phyloP scores from a whole-genome alignment of 2,113 vertebrate genomes.

The Odocoileus virginianus region DNA sequence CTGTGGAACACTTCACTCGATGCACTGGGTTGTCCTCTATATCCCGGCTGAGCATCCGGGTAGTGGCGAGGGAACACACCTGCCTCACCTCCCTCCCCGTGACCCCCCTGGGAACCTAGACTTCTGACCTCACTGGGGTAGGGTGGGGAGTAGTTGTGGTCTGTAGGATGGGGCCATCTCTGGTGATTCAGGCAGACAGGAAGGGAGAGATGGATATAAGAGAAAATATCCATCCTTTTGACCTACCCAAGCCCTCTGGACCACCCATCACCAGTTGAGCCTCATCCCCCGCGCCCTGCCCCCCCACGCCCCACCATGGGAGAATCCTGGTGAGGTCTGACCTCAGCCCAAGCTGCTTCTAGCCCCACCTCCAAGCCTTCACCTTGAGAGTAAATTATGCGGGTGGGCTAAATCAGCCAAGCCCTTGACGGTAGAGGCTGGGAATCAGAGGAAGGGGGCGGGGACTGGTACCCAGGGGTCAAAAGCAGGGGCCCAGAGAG shows the following conservation, averaged over 20 bases:
- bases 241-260: neutral
- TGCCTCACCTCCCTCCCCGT: neutral
- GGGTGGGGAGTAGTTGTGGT: neutral
- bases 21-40: neutral
- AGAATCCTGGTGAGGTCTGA: neutral
- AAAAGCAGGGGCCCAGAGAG: conserved; percentile 8
- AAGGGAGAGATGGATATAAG: neutral
- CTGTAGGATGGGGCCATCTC: neutral
- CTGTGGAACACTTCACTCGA: neutral
- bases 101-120: neutral
- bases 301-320: neutral
- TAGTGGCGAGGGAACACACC: neutral
- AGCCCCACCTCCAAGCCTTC: neutral
- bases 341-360: neutral
- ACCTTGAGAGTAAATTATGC: neutral
- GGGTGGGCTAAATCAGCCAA: neutral
- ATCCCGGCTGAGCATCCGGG: neutral
- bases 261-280: neutral
- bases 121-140: neutral
- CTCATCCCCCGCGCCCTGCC: too few species aligned
- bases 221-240: neutral
- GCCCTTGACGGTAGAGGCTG: neutral
- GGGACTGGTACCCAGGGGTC: neutral
- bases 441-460: neutral
- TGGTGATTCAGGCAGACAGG: neutral